Evolutionary conservation across 1,140 invertebrate genomes (phyloP).

Genomic region (Drosophila varians): DNA sequence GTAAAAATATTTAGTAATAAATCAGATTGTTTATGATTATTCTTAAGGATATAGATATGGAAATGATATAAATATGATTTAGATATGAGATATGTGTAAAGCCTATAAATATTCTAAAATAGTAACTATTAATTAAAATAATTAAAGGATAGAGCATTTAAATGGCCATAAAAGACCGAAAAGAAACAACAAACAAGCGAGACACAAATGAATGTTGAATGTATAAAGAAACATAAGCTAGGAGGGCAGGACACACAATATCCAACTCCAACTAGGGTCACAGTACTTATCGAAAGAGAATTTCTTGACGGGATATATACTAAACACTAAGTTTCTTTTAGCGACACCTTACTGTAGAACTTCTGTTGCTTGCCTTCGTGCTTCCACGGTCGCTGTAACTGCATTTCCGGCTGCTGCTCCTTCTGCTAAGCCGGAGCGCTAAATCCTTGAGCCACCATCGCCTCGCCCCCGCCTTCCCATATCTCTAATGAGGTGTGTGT

Average conservation of each 20-base stretch:
- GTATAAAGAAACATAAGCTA: constrained; percentile 15
- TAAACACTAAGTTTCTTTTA: neutral
- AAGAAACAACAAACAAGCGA: constrained; percentile 23
- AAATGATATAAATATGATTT: too few species aligned
- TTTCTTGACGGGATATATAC: neutral
- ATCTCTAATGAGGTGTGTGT: constrained; percentile 73
- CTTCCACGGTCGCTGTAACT: constrained; percentile 26
- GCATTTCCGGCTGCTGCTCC: constrained; percentile 42
- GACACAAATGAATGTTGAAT: constrained; percentile 69
- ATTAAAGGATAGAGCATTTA: constrained; percentile 15
- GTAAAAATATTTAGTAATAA: too few species aligned
- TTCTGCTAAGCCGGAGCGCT: constrained; percentile 65
- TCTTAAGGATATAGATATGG: too few species aligned
- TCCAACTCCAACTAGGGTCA: constrained; percentile 3
- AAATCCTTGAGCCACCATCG: constrained; percentile 51
- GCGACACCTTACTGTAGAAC: neutral
- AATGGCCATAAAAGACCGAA: constrained; percentile 18
- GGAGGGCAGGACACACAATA: constrained; percentile 12
- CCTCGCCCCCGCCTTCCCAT: constrained; percentile 30
- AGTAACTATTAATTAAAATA: too few species aligned
- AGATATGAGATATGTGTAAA: too few species aligned
- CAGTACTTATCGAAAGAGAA: neutral
- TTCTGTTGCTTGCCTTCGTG: constrained; percentile 13
- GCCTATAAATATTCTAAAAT: too few species aligned
- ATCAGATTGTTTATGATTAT: too few species aligned